Base-by-base conservation (phyloP, 37 sponge, comb jelly and placozoan genomes). In the Geodia barretti region DNA sequence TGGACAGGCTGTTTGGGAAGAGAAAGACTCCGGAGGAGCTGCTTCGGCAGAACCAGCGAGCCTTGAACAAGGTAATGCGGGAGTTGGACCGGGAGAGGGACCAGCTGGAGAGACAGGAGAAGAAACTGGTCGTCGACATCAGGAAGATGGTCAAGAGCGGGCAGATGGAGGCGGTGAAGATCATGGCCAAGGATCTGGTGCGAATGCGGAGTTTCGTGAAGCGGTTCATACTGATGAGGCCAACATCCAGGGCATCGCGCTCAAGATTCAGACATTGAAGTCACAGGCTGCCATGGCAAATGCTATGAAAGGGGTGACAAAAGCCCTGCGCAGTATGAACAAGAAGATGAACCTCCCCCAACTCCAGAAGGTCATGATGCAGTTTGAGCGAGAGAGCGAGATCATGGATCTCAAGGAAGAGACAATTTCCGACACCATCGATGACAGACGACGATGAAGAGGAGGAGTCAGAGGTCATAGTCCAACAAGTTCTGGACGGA, bases 401-500 rank as follows among this genome's bases (percentile, higher is more conserved):
- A 92, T 95, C 75, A 97, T 97, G 98, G 98, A 97, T 83, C 86
- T 97, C 83, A 97, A 97, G 75, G 98, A 97, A 79, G 98, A 97
- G 76, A 91, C 93, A 76, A 97, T 97, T 76, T 88, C 88, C 29
- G 98, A 97, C 79, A 88, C 95, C 32, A 80, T 97, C 25, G 98
- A 97, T 81, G 98, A 94, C 64, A 37, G 95, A 92, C 36, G 97
- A 68, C 3, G 97, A 96, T 65, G 97, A 96, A 14, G 97, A 96
- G 24, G 97, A 96, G 76, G 91, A 90, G 77, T 86, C 83, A 1
- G 95, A 95, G 0, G 85, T 78, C 40, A 91, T 95, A 0, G 95
- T 95, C 20, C 58, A 65, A 9, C 95, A 95, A 62, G 95, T 95
- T 11, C 40, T 95, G 64, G 95, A 95, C 75, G 95, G 95, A 9